These are phyloP conservation scores for Drosophila rufa DNA, from an alignment of 1,140 invertebrate genomes.

Conservation along the genomic window DNA sequence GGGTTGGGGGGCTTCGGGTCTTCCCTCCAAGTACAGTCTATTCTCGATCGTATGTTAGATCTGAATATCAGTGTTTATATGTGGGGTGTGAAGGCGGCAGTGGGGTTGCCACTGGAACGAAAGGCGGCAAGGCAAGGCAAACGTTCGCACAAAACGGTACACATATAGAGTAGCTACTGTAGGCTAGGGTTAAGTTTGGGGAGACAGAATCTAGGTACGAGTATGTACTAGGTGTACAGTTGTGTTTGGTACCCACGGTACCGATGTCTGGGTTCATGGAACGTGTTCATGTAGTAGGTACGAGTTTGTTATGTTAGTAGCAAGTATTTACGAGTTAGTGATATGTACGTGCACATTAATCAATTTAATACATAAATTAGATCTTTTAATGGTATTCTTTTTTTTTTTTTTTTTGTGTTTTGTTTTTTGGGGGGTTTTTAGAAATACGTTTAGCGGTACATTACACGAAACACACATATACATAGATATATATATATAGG, in stretches of 20 bases:
- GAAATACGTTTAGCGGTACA: constrained; percentile 58
- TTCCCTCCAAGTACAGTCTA: not conserved
- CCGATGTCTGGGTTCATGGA: constrained; percentile 5
- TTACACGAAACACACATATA: constrained; percentile 72
- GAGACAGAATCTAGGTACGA: constrained; percentile 27
- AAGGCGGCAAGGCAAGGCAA: constrained; percentile 39
- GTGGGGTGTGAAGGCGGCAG: constrained; percentile 6
- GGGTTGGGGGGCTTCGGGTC: not conserved
- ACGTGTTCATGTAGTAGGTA: constrained; percentile 13
- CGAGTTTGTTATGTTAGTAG: constrained; percentile 37
- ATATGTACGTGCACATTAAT: constrained; percentile 70
- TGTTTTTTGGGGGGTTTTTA: constrained; percentile 23
- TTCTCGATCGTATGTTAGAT: not conserved
- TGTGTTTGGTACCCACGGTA: constrained; percentile 38
- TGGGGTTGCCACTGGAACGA: constrained; percentile 23
- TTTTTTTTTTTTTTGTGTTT: constrained; percentile 8
- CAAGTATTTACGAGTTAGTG: constrained; percentile 55
- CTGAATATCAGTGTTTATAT: constrained; percentile 9
- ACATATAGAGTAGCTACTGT: constrained; percentile 17
- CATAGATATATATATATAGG: constrained; percentile 40
- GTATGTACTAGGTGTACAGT: constrained; percentile 45
- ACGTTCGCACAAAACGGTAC: constrained; percentile 18
- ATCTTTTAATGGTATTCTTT: not conserved
- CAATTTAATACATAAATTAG: constrained; percentile 36
- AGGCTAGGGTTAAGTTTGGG: constrained; percentile 18